Percentiles rank a stretch among this genome's conserved stretches.
Conservation (phyloP, 2,113 vertebrate genomes). For the Cranoglanis bouderius region DNA sequence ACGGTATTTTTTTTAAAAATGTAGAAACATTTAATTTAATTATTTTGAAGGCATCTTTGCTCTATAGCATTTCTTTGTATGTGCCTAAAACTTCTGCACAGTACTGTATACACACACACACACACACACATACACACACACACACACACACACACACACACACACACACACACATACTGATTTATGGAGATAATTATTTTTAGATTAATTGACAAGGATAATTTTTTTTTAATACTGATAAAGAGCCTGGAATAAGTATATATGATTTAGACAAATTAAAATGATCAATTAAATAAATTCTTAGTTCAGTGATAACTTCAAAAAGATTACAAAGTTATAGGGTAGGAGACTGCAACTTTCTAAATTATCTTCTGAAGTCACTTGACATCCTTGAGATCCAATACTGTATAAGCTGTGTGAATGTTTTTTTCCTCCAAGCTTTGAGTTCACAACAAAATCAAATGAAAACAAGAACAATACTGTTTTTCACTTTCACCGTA, state of each 20-base stretch:
- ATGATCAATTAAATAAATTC: background rate
- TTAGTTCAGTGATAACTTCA: background rate
- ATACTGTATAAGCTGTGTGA: background rate
- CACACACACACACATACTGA: no score
- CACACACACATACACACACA: no score
- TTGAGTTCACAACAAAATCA: background rate
- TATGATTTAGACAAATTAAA: background rate
- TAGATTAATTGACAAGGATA: background rate
- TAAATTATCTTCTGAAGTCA: background rate
- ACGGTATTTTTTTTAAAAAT: no score
- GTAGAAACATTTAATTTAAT: no score
- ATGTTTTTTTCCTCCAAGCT: background rate
- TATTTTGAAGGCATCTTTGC: no score
- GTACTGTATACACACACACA: no score
- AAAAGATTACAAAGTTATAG: background rate
- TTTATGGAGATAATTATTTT: background rate
- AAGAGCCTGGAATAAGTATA: background rate
- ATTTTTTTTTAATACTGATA: background rate
- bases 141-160: no score
- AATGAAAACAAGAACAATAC: background rate
- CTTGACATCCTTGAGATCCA: background rate
- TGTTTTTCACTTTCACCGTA: background rate
- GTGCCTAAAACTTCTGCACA: no score
- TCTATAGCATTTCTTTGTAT: no score
- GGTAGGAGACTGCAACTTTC: background rate